Evolutionary conservation across 2,888 invertebrate species (phyloP).

Genomic region (Eupithecia vulgata): DNA sequence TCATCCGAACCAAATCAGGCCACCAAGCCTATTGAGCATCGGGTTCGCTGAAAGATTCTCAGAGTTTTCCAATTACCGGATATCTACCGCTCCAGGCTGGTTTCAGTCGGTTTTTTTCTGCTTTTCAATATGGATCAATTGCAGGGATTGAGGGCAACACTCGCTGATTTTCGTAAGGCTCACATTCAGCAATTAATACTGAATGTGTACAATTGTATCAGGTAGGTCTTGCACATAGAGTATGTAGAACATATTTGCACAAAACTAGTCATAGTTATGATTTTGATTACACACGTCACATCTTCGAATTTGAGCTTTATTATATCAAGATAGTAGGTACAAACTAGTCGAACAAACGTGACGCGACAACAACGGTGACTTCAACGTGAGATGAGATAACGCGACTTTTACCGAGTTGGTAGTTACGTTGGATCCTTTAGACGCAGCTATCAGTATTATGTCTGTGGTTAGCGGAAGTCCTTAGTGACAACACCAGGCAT

Average conservation of each 20-base stretch:
- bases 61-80: slow-evolving; percentile 14
- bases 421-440: too few species aligned
- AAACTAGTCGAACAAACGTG: not conserved
- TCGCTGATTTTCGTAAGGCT: too few species aligned
- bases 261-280: too few species aligned
- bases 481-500: too few species aligned
- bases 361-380: too few species aligned
- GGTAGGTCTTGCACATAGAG: too few species aligned
- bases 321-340: not conserved
- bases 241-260: too few species aligned
- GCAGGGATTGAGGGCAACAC: too few species aligned
- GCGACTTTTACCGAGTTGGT: not conserved
- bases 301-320: not conserved
- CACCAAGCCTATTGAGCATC: slow-evolving; percentile 14
- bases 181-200: too few species aligned
- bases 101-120: not conserved
- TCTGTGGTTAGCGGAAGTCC: too few species aligned
- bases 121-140: slow-evolving; percentile 1
- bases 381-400: not conserved
- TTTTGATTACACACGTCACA: too few species aligned
- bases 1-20: not conserved
- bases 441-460: too few species aligned
- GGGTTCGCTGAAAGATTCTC: not conserved
- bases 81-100: slow-evolving; percentile 9
- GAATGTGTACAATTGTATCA: not conserved